Percentiles rank a stretch among this genome's conserved stretches.
phyloP scores from a whole-genome alignment of 2,888 invertebrate species.

The Dryococelus australis region DNA sequence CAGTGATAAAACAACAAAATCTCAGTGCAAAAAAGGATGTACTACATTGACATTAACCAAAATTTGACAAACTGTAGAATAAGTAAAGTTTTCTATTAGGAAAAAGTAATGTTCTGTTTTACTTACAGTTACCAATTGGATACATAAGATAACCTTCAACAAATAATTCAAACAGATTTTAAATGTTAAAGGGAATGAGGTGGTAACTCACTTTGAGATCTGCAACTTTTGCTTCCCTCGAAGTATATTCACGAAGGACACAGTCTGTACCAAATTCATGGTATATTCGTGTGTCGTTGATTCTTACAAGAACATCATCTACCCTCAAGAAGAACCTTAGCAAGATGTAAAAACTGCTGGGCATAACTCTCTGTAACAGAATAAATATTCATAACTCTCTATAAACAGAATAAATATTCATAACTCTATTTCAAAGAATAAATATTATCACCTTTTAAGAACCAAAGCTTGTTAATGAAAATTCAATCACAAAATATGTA shows the following conservation, averaged over 20 bases:
- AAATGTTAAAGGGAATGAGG: background rate
- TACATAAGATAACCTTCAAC: no score
- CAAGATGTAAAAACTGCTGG: conserved; percentile 88
- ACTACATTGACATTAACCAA: no score
- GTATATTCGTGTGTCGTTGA: conserved; percentile 89
- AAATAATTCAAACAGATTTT: no score
- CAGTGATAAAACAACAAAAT: no score
- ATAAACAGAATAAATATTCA: conserved; percentile 53
- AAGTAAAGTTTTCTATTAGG: no score
- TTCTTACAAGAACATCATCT: conserved; percentile 87
- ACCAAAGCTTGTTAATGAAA: no score
- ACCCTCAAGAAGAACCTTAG: conserved; percentile 92
- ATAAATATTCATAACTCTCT: no score
- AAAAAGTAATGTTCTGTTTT: no score
- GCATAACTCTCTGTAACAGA: conserved; percentile 89
- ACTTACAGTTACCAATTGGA: no score
- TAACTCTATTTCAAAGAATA: conserved; percentile 72
- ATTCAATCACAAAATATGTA: no score
- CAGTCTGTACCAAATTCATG: conserved; percentile 79
- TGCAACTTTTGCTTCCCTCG: conserved; percentile 75
- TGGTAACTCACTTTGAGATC: conserved; percentile 63
- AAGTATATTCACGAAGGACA: conserved; percentile 83
- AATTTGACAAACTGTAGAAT: no score
- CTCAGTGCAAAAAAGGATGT: no score
- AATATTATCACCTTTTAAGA: conserved; percentile 18